phyloP scores from a whole-genome alignment of 2,888 invertebrate genomes.

The Crocallis elinguaria region DNA sequence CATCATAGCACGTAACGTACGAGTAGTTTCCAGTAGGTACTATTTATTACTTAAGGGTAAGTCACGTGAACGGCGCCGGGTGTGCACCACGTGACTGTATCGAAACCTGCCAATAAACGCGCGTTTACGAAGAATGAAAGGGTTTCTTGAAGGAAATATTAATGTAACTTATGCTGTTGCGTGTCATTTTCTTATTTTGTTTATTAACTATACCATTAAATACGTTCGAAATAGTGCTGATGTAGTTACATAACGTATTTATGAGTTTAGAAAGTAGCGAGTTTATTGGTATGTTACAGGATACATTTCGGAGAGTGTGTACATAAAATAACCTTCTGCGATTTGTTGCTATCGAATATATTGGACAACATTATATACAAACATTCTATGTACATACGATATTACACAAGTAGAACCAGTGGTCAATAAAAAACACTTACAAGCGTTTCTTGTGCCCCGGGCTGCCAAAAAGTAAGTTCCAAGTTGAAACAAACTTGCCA shows the following conservation, averaged over 20 bases:
- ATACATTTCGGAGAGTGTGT: no score
- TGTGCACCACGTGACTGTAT: constrained; percentile 56
- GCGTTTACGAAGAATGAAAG: constrained; percentile 15
- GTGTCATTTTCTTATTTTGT: not conserved
- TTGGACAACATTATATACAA: not conserved
- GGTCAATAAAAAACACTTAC: constrained; percentile 25
- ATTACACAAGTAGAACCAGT: not conserved
- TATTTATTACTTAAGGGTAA: constrained; percentile 19
- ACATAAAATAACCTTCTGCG: no score
- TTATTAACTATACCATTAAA: no score
- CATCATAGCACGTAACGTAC: not conserved
- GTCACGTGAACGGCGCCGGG: constrained; percentile 52
- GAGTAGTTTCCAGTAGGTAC: not conserved
- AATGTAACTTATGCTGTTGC: constrained; percentile 1
- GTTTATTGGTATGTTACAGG: no score
- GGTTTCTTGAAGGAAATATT: constrained; percentile 14
- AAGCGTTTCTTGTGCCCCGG: constrained; percentile 5
- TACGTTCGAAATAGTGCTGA: no score
- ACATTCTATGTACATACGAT: not conserved
- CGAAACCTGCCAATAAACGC: constrained; percentile 49
- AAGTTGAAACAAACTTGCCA: constrained; percentile 20
- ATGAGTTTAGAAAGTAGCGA: no score
- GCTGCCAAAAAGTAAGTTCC: constrained; percentile 17
- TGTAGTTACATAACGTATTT: no score
- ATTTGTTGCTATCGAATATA: no score